Conservation (phyloP, 1,140 invertebrate species). For the Drosophila novamexicana region DNA sequence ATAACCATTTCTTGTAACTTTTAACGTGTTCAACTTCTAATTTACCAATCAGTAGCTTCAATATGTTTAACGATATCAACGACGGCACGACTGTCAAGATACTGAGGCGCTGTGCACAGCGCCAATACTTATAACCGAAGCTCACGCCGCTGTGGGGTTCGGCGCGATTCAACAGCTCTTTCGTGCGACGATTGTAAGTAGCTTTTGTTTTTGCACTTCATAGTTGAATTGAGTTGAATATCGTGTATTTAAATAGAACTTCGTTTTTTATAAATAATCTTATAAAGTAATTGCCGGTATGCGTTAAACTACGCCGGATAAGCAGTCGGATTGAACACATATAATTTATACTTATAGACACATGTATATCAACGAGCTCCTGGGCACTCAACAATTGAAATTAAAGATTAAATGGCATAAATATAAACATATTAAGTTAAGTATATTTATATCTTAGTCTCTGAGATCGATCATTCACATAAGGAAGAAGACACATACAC, state of each 20-base stretch:
- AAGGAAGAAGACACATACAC: too few species aligned
- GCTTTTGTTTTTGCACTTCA: conserved; percentile 54
- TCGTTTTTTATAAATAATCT: conserved; percentile 22
- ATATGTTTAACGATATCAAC: conserved; percentile 36
- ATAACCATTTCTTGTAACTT: conserved; percentile 44
- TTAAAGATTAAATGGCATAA: too few species aligned
- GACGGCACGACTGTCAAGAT: conserved; percentile 58
- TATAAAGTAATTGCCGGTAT: not conserved
- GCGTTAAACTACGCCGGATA: not conserved
- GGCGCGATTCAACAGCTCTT: conserved; percentile 9
- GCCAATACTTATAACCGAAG: conserved; percentile 57
- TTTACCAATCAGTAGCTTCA: conserved; percentile 37
- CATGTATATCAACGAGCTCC: too few species aligned
- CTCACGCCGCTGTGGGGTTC: conserved; percentile 28
- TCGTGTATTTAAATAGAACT: conserved; percentile 30
- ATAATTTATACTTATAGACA: too few species aligned
- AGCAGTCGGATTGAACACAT: too few species aligned
- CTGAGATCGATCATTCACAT: too few species aligned
- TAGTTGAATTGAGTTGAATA: conserved; percentile 31
- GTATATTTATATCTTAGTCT: too few species aligned
- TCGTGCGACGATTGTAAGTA: conserved; percentile 31
- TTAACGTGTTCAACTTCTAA: conserved; percentile 47
- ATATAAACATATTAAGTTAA: too few species aligned
- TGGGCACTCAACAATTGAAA: too few species aligned
- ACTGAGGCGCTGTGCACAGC: conserved; percentile 54